A percentile compares a stretch with the other conserved stretches of the same genome.
Evolutionary conservation across 2,113 vertebrate genomes (phyloP).

Genomic region (Leptocoma aspasia): DNA sequence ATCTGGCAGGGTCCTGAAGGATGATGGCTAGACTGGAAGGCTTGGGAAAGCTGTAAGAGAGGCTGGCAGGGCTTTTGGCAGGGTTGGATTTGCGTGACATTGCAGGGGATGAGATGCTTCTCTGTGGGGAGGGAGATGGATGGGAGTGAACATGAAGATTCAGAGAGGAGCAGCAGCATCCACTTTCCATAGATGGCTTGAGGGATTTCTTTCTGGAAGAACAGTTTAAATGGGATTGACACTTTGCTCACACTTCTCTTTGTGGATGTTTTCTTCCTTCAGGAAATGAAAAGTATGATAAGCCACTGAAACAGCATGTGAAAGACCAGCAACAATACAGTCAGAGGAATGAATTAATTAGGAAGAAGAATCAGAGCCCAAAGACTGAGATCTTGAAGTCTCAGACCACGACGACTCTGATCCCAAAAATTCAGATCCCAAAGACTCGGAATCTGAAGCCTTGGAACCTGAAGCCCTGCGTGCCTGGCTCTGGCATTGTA

Average conservation of each 20-base stretch:
- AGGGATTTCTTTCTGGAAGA: not conserved
- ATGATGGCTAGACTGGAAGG: not conserved
- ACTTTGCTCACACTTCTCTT: not conserved
- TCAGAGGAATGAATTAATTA: not conserved
- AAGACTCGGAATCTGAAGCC: too few species aligned
- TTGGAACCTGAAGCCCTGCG: rapidly evolving
- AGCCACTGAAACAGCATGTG: not conserved
- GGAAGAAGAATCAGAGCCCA: not conserved
- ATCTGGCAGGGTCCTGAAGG: not conserved
- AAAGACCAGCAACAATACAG: rapidly evolving
- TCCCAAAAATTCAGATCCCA: rapidly evolving
- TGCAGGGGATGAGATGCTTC: not conserved
- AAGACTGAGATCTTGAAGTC: not conserved
- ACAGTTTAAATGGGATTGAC: not conserved
- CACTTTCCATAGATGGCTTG: not conserved
- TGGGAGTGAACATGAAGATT: not conserved
- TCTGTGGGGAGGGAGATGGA: not conserved
- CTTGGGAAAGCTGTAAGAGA: not conserved
- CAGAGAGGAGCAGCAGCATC: not conserved
- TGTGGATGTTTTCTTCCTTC: not conserved
- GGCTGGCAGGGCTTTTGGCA: too few species aligned
- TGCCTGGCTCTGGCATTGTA: too few species aligned
- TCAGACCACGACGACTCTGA: not conserved
- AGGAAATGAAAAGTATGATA: conserved; percentile 71
- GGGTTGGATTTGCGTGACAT: too few species aligned